These are phyloP conservation scores for Zaprionus ornatus DNA, from an alignment of 1,140 invertebrate genomes.

Conservation along the genomic window DNA sequence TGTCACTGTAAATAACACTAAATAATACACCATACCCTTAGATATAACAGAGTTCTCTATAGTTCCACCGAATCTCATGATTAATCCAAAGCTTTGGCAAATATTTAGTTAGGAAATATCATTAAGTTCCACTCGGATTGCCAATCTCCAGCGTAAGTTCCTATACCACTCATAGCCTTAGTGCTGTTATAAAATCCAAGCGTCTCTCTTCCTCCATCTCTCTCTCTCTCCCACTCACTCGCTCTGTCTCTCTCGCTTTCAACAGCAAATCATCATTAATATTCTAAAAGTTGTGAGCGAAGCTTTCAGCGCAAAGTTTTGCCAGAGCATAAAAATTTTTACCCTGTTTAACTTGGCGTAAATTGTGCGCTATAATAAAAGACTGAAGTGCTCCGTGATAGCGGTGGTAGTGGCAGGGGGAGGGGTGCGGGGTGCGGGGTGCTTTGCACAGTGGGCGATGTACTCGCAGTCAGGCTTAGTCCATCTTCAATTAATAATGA, in stretches of 20 bases:
- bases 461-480: conserved; percentile 35
- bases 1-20: neutral
- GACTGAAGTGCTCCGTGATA: conserved; percentile 36
- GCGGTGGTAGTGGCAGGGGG: neutral
- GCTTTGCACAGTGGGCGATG: neutral
- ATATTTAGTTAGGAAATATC: neutral
- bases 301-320: conserved; percentile 63
- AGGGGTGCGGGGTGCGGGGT: neutral
- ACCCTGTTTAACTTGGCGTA: conserved; percentile 57
- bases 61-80: neutral
- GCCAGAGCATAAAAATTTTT: conserved; percentile 61
- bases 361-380: conserved; percentile 53
- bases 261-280: conserved; percentile 74
- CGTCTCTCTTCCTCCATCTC: neutral
- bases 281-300: conserved; percentile 77
- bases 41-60: neutral
- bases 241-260: neutral
- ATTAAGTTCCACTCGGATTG: neutral
- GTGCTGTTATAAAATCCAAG: conserved; percentile 6
- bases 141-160: neutral
- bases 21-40: no score
- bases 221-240: neutral
- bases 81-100: neutral
- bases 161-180: neutral
- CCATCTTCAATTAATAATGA: conserved; percentile 81